Percentiles rank a stretch among this genome's conserved stretches.
These are phyloP conservation scores for Tapirus terrestris DNA, from an alignment of 2,113 vertebrate genomes.

Conservation along the genomic window DNA sequence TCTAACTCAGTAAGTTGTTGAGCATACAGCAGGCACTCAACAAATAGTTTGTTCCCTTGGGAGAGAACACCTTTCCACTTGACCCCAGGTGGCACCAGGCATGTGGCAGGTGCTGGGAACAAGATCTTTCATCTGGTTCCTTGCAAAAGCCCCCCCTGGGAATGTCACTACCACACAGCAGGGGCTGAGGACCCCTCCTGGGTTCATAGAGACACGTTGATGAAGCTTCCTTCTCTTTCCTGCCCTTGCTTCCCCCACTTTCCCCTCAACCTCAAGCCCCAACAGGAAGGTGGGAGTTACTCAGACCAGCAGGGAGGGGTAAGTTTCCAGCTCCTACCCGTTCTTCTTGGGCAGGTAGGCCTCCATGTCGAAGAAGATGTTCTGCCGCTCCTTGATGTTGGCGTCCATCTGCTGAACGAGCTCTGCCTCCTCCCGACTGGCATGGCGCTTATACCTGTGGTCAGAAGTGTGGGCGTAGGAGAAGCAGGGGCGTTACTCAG, in stretches of 20 bases:
- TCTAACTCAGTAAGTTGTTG: not conserved
- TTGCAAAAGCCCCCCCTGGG: not conserved
- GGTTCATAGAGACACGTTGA: accelerated
- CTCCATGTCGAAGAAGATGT: conserved; percentile 98
- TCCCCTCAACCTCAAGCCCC: not conserved
- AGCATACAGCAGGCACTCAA: not conserved
- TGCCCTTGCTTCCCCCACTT: not conserved
- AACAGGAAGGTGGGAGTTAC: not conserved
- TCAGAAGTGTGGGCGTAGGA: not conserved
- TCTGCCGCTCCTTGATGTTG: conserved; percentile 95
- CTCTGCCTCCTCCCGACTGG: conserved; percentile 87
- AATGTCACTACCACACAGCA: accelerated
- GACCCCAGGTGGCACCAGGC: not conserved
- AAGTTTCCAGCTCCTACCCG: conserved; percentile 85
- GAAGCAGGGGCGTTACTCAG: not conserved
- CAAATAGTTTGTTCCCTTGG: not conserved
- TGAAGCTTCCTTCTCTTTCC: not conserved
- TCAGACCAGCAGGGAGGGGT: not conserved
- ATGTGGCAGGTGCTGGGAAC: not conserved
- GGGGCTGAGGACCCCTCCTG: not conserved
- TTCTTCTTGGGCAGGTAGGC: conserved; percentile 99
- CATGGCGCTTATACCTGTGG: conserved; percentile 87
- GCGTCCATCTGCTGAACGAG: conserved; percentile 89
- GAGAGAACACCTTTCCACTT: not conserved
- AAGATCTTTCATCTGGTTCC: not conserved